Percentiles rank a stretch among this genome's conserved stretches.
phyloP scores from a whole-genome alignment of 2,888 invertebrate species.

The Agrilus biguttatus region DNA sequence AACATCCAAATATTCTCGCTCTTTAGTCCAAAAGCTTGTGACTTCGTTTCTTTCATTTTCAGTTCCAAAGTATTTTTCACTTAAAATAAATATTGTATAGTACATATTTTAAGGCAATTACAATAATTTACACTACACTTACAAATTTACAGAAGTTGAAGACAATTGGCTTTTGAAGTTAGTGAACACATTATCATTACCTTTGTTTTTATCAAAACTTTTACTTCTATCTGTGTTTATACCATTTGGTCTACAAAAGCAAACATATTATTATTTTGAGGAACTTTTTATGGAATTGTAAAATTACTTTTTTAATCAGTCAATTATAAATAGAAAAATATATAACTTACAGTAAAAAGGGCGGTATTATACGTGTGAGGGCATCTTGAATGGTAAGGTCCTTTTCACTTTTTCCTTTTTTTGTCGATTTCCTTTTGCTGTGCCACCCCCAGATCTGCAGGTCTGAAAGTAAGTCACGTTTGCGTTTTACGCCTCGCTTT shows the following conservation, averaged over 20 bases:
- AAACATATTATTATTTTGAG: background rate
- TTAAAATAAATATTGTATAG: slow-evolving; percentile 3
- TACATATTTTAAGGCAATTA: no score
- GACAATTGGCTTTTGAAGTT: no score
- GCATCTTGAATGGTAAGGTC: slow-evolving; percentile 55
- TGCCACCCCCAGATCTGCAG: slow-evolving; percentile 72
- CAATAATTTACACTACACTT: no score
- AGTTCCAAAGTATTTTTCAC: slow-evolving; percentile 47
- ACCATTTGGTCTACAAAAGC: slow-evolving; percentile 22
- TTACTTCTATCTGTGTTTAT: slow-evolving; percentile 9
- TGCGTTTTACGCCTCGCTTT: slow-evolving; percentile 35
- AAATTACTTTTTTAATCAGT: no score
- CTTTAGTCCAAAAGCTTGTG: slow-evolving; percentile 43
- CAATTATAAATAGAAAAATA: no score
- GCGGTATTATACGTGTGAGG: slow-evolving; percentile 50
- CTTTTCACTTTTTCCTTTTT: slow-evolving; percentile 39
- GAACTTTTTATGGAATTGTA: no score
- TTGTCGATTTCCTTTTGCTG: slow-evolving; percentile 39
- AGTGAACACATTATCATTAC: slow-evolving; percentile 3
- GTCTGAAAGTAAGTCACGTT: slow-evolving; percentile 57
- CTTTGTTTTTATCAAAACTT: slow-evolving; percentile 7
- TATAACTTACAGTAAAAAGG: slow-evolving; percentile 34
- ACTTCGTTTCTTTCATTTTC: slow-evolving; percentile 51
- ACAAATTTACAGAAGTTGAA: no score
- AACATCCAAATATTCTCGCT: slow-evolving; percentile 42